Base-by-base conservation (phyloP, 2,888 invertebrate species). In the Drosophila rellima region DNA sequence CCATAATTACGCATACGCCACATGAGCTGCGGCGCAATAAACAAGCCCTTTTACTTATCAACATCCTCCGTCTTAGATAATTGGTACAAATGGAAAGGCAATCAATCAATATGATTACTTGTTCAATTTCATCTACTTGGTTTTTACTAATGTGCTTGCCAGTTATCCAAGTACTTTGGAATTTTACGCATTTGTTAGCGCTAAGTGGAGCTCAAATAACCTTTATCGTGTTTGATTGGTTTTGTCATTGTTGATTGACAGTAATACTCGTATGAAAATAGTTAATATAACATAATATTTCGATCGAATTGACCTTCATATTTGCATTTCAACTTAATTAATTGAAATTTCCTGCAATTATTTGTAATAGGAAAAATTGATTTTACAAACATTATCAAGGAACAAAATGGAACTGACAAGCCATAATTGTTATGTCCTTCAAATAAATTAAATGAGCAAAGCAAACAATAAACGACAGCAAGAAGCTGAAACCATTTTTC, bases 101-200 rank as follows among this genome's bases (percentile, higher is more conserved):
- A 81, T 81, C 84, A 81, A 81, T 81, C 81, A 81, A 74, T 31
- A 76, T 68, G 81, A 76, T 78, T 81, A 74, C 63, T 78, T 50
- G 47, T 31, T 64, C 78, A 75, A 75, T 64, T 45, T 65, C 56
- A 37, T 17, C 31, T 35, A 51, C 67, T 59, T 52, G 47, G 51
- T 11, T 13, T 42, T 17, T 23, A 2, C 8, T 5, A n/a, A 33
- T 54, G 59, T 59, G 8, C n/a, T 40, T 57, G 31, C 13, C 5
- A 15, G 48, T 26, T 39, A 44, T 29, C 35, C 37, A 45, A 45
- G 57, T 42, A 40, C 35, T 56, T 47, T 31, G 18, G 42, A 35
- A 59, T 31, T 33, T 11, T 17, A 20, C 26, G 51, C 51, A 63
- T 33, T 62, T 74, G 62, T 55, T 40, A 17, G 18, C 56, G 31